Evolutionary conservation across 2,113 vertebrate genomes (phyloP), one percentile per base, ranked within the genome.

Genomic region (Pachyramphus minor): DNA sequence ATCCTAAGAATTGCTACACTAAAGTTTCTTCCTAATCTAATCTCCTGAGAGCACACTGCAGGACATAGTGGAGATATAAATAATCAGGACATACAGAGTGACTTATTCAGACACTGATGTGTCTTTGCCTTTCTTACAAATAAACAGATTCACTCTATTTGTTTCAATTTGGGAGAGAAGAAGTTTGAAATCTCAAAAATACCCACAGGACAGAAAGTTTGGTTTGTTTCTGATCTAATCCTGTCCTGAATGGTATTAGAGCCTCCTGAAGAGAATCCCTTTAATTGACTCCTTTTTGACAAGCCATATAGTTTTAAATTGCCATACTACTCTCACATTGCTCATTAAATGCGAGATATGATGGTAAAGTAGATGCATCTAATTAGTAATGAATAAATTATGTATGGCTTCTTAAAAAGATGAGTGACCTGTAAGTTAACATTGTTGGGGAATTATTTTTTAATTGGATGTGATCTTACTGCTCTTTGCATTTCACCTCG

Each of bases 381-480:
- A 97, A 98, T 97, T 97, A 97, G 79, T 66, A 96, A 95, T 42
- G 89, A 96, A 97, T 97, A 69, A 45, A 97, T 97, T 97, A 97
- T 97, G 97, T 97, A 97, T 95, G 52, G 14, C n/a, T 96, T 67
- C n/a, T 84, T 90, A 87, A 87, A 97, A 88, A 95, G 80, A 92
- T 53, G 92, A 94, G 84, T 95, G 95, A 96, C 68, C 90, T 92
- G 93, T 94, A 94, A 90, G 87, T 92, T 97, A 97, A 95, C 92
- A 96, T 80, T 92, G 55, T 76, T 67, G 56, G 56, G 86, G 31
- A 95, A 95, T 97, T 96, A 89, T 79, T 94, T 96, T 97, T 97
- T 98, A 98, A 98, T 97, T 97, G 76, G 85, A 91, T 89, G 42
- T 84, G 52, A 41, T 84, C 45, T 96, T 63, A 81, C 28, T 87